phyloP scores from a whole-genome alignment of 2,888 invertebrate genomes.

The Drosophila putrida region DNA sequence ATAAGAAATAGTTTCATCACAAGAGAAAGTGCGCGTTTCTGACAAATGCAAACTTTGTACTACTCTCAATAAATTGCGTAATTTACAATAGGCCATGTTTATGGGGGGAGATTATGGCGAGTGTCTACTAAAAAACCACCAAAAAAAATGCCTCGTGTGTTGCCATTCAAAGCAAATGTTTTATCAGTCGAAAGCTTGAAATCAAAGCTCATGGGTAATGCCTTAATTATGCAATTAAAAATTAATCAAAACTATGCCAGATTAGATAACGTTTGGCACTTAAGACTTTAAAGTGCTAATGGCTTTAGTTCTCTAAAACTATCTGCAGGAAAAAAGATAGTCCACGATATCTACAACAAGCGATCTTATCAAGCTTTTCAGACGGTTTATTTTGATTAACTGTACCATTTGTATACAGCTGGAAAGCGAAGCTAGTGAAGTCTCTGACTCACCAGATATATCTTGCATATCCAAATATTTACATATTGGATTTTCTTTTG shows the following conservation, averaged over 20 bases:
- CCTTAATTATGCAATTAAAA: constrained; percentile 64
- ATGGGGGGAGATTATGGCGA: background rate
- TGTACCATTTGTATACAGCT: constrained; percentile 45
- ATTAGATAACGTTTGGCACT: constrained; percentile 58
- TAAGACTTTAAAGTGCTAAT: constrained; percentile 43
- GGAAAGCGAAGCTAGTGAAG: background rate
- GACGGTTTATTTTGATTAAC: constrained; percentile 24
- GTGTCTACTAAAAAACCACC: background rate
- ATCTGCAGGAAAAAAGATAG: background rate
- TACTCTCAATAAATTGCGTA: constrained; percentile 10
- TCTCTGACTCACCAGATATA: constrained; percentile 1
- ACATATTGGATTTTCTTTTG: constrained; percentile 52
- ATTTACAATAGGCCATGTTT: background rate
- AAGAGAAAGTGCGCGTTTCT: background rate
- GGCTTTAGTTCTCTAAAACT: constrained; percentile 16
- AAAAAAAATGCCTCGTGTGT: background rate
- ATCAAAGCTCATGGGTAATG: constrained; percentile 58
- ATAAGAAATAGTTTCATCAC: background rate
- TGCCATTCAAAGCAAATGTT: constrained; percentile 25
- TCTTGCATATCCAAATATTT: constrained; percentile 53
- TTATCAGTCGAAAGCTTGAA: constrained; percentile 37
- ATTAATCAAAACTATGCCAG: constrained; percentile 32
- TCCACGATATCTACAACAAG: constrained; percentile 18
- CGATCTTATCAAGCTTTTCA: constrained; percentile 39
- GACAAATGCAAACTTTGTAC: constrained; percentile 2